Conservation (phyloP, 1,140 invertebrate genomes). For the Sycophaga agraensis region DNA sequence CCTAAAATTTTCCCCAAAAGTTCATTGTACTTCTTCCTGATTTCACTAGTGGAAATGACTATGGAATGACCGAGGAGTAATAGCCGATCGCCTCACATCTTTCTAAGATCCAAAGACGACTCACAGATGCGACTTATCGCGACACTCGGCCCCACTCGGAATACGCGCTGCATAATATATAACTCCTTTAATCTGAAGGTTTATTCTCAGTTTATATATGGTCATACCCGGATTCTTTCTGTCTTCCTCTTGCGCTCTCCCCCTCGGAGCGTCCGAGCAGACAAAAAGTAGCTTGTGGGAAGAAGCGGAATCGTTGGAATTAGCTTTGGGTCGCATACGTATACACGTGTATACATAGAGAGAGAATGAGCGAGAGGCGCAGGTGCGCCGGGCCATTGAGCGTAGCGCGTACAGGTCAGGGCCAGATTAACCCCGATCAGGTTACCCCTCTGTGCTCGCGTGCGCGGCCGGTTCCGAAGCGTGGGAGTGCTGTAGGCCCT, state of each 20-base stretch:
- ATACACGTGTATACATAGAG: conserved; percentile 6
- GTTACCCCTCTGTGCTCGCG: conserved; percentile 42
- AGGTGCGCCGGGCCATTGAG: conserved; percentile 31
- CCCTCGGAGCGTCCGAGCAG: background rate
- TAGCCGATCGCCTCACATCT: no score
- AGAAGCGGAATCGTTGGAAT: conserved; percentile 43
- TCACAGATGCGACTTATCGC: background rate
- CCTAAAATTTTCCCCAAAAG: no score
- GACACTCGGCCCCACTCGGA: no score
- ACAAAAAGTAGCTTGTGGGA: conserved; percentile 32
- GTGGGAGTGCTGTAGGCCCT: conserved; percentile 51
- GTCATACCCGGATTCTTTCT: no score
- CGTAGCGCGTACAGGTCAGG: conserved; percentile 47
- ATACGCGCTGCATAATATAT: background rate
- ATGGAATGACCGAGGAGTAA: no score
- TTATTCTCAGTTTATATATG: no score
- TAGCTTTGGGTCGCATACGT: conserved; percentile 40
- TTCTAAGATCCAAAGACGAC: background rate
- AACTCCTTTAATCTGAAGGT: conserved; percentile 16
- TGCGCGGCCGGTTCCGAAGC: conserved; percentile 33
- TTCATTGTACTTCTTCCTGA: no score
- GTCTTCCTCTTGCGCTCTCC: no score
- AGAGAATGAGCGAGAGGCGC: conserved; percentile 23
- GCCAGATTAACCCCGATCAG: conserved; percentile 57
- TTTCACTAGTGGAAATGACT: no score